Percentiles rank a stretch among this genome's conserved stretches.
phyloP scores from a whole-genome alignment of 2,113 vertebrate genomes.

The Ivindomyrus marchei region DNA sequence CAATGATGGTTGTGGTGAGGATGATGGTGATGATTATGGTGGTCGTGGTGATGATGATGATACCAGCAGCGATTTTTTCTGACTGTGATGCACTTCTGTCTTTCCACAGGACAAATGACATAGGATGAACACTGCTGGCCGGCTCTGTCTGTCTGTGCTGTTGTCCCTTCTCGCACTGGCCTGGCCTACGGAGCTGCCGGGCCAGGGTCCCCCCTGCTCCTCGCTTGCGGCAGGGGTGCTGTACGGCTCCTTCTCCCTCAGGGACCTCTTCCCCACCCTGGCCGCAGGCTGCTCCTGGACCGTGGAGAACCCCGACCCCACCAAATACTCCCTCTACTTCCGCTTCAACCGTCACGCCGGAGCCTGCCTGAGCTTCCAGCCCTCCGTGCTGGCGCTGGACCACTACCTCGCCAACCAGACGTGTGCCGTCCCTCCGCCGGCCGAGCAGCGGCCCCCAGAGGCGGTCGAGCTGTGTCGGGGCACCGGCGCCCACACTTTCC shows the following conservation, averaged over 20 bases:
- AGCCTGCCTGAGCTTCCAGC: constrained; percentile 81
- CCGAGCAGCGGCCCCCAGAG: constrained; percentile 57
- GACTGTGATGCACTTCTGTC: constrained; percentile 29
- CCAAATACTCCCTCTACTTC: constrained; percentile 96
- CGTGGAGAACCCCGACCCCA: constrained; percentile 95
- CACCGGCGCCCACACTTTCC: constrained; percentile 74
- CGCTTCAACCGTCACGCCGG: constrained; percentile 85
- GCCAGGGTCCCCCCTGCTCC: constrained; percentile 82
- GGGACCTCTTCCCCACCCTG: constrained; percentile 90
- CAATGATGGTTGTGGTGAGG: neutral
- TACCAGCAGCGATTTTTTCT: neutral
- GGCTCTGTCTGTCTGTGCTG: constrained; percentile 98
- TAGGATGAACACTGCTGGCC: constrained; percentile 99
- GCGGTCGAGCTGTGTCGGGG: constrained; percentile 76
- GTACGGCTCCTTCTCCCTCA: constrained; percentile 96
- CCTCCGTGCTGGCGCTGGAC: constrained; percentile 88
- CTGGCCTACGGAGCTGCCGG: constrained; percentile 71
- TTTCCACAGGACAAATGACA: constrained; percentile 89
- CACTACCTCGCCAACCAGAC: constrained; percentile 92
- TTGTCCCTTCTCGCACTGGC: constrained; percentile 84
- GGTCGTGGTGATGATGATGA: neutral
- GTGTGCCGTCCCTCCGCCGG: constrained; percentile 60
- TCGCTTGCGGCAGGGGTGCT: constrained; percentile 91
- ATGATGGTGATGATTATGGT: neutral
- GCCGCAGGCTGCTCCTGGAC: constrained; percentile 93